These are phyloP conservation scores for Sitodiplosis mosellana DNA, from an alignment of 1,140 invertebrate species.

Conservation along the genomic window DNA sequence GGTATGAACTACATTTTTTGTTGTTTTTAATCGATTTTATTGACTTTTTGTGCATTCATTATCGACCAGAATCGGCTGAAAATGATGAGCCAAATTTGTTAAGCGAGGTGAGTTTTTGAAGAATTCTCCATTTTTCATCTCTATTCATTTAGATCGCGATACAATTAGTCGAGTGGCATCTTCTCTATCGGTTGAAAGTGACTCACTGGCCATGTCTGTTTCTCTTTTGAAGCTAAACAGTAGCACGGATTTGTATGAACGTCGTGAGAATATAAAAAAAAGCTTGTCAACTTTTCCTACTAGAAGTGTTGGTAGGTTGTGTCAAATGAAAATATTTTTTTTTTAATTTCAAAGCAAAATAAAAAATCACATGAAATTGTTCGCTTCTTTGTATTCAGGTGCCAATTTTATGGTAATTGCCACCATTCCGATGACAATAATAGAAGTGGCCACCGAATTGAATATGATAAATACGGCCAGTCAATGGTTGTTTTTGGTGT, in stretches of 20 bases:
- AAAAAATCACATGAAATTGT: not conserved
- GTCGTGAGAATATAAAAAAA: constrained; percentile 28
- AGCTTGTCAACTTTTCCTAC: constrained; percentile 30
- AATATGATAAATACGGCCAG: constrained; percentile 45
- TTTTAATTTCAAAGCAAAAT: too few species aligned
- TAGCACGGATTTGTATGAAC: constrained; percentile 25
- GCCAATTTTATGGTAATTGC: constrained; percentile 31
- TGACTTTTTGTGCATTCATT: not conserved
- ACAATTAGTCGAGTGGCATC: constrained; percentile 37
- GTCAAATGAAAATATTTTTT: not conserved
- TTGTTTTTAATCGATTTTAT: too few species aligned
- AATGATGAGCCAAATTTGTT: too few species aligned
- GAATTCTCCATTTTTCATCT: too few species aligned
- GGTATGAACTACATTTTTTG: constrained; percentile 29
- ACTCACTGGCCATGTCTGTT: constrained; percentile 26
- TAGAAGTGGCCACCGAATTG: constrained; percentile 42
- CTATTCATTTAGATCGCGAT: constrained; percentile 33
- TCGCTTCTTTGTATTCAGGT: constrained; percentile 16
- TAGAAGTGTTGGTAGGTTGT: constrained; percentile 25
- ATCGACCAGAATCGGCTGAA: too few species aligned
- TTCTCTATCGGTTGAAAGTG: constrained; percentile 25
- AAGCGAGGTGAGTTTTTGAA: too few species aligned
- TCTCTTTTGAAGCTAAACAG: constrained; percentile 25
- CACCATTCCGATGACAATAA: constrained; percentile 31
- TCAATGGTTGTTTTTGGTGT: constrained; percentile 64